Base-by-base conservation (phyloP, 2,797 vertebrate genomes). In the Yasuhikotakia modesta region DNA sequence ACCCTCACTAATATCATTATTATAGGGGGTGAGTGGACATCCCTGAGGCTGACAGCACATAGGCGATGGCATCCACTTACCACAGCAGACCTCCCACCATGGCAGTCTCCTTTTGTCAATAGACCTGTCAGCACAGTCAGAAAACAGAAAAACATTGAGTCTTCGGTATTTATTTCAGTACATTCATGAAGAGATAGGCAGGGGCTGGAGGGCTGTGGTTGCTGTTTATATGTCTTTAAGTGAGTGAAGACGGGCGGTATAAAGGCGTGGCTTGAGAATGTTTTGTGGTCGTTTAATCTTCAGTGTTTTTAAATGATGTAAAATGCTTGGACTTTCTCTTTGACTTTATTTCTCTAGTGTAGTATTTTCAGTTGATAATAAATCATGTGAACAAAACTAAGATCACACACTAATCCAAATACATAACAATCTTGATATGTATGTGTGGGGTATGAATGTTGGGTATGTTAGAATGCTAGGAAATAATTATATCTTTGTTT, bases 1-100 rank as follows among this genome's bases (percentile, higher is more conserved):
- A 81, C 84, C 86, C 83, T 82, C 81, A 83, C 83, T 87, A 88
- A 87, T 89, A 85, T 87, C 84, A 85, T 87, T 87, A 86, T 86
- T 86, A 82, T 84, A 85, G 77, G 79, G 87, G 79, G 81, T 64
- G 77, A 73, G 82, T 43, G 76, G 79, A 83, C 61, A 79, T 81
- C 79, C 81, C 74, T 73, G 76, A 71, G 82, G 63, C 79, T 85
- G 82, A 82, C 73, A 80, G 83, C 81, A 72, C 70, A 67, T 71
- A 81, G 75, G 71, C 70, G 55, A 48, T 79, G 71, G 70, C 76
- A 82, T 81, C 82, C 81, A 82, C 82, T 83, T 84, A 78, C 67
- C 79, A 71, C 70, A 43, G 11, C 58, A 76, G 85, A 86, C 85
- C 85, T 84, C 85, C 85, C 85, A 86, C 81, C 63, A 72, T 79